phyloP scores from a whole-genome alignment of 2,113 vertebrate genomes.

The Toxostoma redivivum region DNA sequence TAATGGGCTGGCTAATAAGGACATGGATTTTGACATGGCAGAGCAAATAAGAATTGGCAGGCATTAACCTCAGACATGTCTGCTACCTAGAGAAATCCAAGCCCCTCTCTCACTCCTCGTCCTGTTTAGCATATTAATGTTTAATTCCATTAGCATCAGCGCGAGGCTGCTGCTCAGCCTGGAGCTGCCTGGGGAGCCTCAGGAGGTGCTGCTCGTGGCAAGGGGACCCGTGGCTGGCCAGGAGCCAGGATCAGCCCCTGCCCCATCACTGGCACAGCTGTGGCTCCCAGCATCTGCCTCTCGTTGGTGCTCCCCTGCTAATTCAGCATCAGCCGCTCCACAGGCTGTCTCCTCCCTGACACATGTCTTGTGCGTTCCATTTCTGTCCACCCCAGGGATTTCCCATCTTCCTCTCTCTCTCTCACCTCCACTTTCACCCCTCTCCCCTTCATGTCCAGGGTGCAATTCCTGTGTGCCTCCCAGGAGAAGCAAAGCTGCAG shows the following conservation, averaged over 20 bases:
- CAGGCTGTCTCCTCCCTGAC: neutral
- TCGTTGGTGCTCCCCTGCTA: neutral
- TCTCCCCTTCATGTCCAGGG: neutral
- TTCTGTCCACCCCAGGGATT: neutral
- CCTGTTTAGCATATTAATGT: conserved; percentile 60
- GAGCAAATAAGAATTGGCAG: conserved; percentile 62
- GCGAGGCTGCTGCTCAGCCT: neutral
- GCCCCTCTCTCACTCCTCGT: neutral
- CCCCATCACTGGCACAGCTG: rapidly evolving
- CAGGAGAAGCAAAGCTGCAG: neutral
- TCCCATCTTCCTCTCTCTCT: neutral
- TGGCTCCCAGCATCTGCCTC: neutral
- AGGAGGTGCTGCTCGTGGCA: neutral
- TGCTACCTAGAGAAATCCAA: conserved; percentile 56
- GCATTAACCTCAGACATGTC: conserved; percentile 57
- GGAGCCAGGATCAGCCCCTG: neutral
- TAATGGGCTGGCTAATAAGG: conserved; percentile 52
- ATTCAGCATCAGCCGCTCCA: neutral
- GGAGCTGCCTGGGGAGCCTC: neutral
- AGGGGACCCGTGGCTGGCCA: neutral
- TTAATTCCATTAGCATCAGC: conserved; percentile 62
- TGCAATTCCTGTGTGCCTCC: neutral
- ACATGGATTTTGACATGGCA: conserved; percentile 38
- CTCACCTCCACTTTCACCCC: neutral
- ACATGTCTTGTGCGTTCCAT: rapidly evolving